Base-by-base conservation (phyloP, 2,113 vertebrate species). In the Sminthopsis crassicaudata region DNA sequence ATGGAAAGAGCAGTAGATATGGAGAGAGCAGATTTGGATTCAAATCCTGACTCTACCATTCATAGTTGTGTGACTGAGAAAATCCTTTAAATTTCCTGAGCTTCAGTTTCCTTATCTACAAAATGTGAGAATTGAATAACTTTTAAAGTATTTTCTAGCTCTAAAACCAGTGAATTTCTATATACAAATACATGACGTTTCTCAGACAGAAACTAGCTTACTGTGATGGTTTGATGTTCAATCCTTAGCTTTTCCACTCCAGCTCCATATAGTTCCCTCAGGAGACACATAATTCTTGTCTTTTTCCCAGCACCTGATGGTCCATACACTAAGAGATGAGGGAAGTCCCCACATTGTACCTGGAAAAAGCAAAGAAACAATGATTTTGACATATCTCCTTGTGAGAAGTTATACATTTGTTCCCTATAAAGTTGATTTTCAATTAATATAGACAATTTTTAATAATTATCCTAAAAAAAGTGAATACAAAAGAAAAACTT, bases 301-400 rank as follows among this genome's bases (percentile, higher is more conserved):
- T 99, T 99, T 98, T 99, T 99, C 53, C 99, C 99, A 36, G 99
- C 99, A 26, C 99, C 99, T 2, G 99, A 99, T 0, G 99, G 99
- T 36, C 99, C 99, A 95, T 99, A 99, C 25, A 99, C 99, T 98
- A 99, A 96, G 2, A 99, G 96, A 97, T 99, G 99, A 46, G 99
- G 99, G 93, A 99, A 99, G 96, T 99, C 99, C 1, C 99, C 99
- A 98, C 99, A 99, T 0, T 99, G 99, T 67, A 99, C 99, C 99
- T 99, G 96, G 53, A 92, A 30, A 94, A 36, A 4, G 53, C 24
- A 91, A 55, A 57, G 36, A 89, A 95, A 14, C 0, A 90, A 52
- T 2, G 25, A 50, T 50, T 46, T 50, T 30, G 25, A 50, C 25
- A 92, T 89, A 95, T 91, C 93, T 91, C 67, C 26, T 51, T 46